A percentile compares a stretch with the other conserved stretches of the same genome.
Conservation (phyloP, 1,140 invertebrate species). For the Bathynomus jamesi region DNA sequence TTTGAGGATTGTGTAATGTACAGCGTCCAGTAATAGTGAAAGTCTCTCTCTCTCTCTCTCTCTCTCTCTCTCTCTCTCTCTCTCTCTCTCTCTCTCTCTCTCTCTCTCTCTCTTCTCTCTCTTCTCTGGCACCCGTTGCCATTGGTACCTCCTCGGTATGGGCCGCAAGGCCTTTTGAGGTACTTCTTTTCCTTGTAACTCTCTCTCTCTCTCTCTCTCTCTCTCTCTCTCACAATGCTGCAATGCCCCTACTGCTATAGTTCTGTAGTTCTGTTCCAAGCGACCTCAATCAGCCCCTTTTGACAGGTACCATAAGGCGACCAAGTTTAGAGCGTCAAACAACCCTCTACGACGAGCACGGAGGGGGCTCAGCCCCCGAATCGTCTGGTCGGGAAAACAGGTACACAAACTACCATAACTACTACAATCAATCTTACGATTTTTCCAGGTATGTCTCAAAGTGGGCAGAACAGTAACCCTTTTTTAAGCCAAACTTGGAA, state of each 20-base stretch:
- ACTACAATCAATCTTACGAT: slow-evolving; percentile 36
- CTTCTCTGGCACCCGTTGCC: not conserved
- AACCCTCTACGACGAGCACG: slow-evolving; percentile 64
- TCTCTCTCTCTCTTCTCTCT: not conserved
- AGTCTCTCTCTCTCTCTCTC: not conserved
- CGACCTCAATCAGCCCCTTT: too few relatives aligned
- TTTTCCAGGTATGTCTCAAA: slow-evolving; percentile 20
- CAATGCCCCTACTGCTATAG: not conserved
- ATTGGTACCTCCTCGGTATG: not conserved
- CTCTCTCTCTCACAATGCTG: not conserved
- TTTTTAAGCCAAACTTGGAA: not conserved
- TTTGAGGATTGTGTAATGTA: too few relatives aligned
- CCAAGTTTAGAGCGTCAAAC: slow-evolving; percentile 71
- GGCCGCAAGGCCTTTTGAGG: too few relatives aligned
- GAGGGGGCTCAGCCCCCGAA: slow-evolving; percentile 24
- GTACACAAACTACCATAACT: slow-evolving; percentile 37
- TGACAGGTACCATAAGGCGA: slow-evolving; percentile 51
- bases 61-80: not conserved
- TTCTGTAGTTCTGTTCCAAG: too few relatives aligned
- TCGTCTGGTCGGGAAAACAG: slow-evolving; percentile 34
- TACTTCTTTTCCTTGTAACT: not conserved
- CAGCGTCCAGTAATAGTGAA: too few relatives aligned
- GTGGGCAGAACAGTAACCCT: not conserved
- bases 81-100: not conserved
- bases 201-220: not conserved